phyloP scores from a whole-genome alignment of 2,113 vertebrate genomes.

The Otis tarda region DNA sequence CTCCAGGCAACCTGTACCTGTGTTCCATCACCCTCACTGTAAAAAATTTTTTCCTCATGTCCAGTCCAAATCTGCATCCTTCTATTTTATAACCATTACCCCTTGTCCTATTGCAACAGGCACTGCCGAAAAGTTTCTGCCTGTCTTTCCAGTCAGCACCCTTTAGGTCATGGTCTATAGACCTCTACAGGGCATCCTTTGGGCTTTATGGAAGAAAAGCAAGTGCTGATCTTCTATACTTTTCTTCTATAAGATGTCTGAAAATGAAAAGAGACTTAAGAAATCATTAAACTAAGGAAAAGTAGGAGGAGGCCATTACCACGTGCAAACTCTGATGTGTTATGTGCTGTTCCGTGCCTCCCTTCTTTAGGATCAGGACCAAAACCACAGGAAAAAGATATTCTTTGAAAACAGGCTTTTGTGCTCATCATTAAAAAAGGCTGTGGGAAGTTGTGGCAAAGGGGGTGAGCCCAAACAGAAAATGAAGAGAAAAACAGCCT shows the following conservation, averaged over 20 bases:
- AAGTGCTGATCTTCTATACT: accelerated
- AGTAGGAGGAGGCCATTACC: neutral
- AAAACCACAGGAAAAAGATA: neutral
- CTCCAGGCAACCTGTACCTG: too few species aligned
- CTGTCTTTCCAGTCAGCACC: too few species aligned
- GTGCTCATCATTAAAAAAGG: neutral
- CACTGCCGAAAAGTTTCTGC: too few species aligned
- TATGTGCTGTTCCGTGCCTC: neutral
- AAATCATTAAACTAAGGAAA: neutral
- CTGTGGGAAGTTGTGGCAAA: neutral
- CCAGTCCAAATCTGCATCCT: too few species aligned
- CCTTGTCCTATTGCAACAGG: too few species aligned
- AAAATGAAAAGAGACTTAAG: neutral
- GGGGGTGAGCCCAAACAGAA: neutral
- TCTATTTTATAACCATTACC: too few species aligned
- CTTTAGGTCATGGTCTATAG: neutral
- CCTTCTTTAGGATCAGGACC: neutral
- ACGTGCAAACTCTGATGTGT: neutral
- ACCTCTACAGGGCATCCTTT: neutral
- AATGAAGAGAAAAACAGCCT: neutral
- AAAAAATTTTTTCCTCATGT: too few species aligned
- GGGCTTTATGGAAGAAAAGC: neutral
- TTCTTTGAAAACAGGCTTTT: neutral
- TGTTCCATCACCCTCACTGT: too few species aligned
- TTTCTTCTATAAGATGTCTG: neutral